These are phyloP conservation scores for Leptobrachium leishanense DNA, from an alignment of 2,113 vertebrate genomes.

Conservation along the genomic window DNA sequence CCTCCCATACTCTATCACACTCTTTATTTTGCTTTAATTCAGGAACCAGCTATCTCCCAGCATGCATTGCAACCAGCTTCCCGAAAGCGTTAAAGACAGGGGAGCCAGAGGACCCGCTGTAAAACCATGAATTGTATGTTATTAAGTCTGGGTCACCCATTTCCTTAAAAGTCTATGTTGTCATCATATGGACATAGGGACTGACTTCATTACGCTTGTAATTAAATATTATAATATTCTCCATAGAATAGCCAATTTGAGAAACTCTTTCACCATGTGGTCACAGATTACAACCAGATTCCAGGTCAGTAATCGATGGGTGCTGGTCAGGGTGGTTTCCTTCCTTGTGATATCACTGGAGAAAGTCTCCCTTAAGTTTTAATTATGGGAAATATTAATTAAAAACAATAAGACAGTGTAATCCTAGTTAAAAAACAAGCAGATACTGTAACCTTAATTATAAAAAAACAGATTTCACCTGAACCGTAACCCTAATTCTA, in stretches of 20 bases:
- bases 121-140: constrained; percentile 1
- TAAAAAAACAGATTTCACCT: too few relatives aligned
- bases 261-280: neutral
- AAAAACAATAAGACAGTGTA: too few relatives aligned
- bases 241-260: neutral
- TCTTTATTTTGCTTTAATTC: neutral
- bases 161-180: neutral
- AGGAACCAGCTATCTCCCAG: neutral
- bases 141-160: neutral
- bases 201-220: neutral
- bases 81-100: neutral
- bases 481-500: too few relatives aligned
- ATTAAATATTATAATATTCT: neutral
- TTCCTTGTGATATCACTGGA: neutral
- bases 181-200: neutral
- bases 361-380: neutral
- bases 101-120: neutral
- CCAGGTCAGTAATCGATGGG: neutral
- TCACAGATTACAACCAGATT: neutral
- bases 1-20: constrained; percentile 10
- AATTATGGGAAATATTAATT: too few relatives aligned
- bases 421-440: too few relatives aligned
- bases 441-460: too few relatives aligned
- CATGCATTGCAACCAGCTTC: constrained; percentile 4
- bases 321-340: neutral